Percentiles rank a stretch among this genome's conserved stretches.
Conservation (phyloP, 2,797 vertebrate species). For the Chiloscyllium punctatum region DNA sequence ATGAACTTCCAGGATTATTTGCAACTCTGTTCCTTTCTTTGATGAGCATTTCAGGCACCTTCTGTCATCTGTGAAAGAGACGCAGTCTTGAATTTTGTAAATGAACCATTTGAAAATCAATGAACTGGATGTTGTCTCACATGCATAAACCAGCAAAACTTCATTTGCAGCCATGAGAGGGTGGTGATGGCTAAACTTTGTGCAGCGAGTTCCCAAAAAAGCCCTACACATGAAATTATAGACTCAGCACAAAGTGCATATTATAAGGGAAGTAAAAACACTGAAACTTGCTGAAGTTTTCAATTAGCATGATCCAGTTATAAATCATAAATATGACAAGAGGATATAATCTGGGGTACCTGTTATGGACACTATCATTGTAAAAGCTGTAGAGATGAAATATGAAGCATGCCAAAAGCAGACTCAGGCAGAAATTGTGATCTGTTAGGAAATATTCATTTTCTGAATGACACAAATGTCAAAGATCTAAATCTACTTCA, state of each 20-base stretch:
- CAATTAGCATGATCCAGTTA: slow-evolving; percentile 1
- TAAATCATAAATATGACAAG: slow-evolving; percentile 22
- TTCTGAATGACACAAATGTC: not conserved
- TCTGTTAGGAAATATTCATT: not conserved
- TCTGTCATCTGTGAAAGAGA: slow-evolving; percentile 17
- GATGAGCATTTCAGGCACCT: not conserved
- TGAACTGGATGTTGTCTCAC: not conserved
- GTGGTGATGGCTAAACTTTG: not conserved
- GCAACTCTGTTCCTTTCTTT: slow-evolving; percentile 16
- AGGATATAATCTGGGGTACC: not conserved
- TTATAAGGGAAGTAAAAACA: too few relatives aligned
- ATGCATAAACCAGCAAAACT: not conserved
- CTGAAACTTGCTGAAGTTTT: slow-evolving; percentile 31
- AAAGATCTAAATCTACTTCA: not conserved
- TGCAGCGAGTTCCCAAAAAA: not conserved
- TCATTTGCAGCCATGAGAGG: not conserved
- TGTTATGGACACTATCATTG: not conserved
- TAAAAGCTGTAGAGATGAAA: slow-evolving; percentile 10
- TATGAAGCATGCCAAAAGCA: not conserved
- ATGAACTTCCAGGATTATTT: slow-evolving; percentile 32
- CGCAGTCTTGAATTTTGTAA: slow-evolving; percentile 25
- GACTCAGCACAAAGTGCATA: not conserved
- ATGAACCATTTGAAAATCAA: slow-evolving; percentile 19
- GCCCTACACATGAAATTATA: not conserved
- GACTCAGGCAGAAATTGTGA: not conserved